Conservation (phyloP, 2,888 invertebrate species). For the Xylocampa areola region DNA sequence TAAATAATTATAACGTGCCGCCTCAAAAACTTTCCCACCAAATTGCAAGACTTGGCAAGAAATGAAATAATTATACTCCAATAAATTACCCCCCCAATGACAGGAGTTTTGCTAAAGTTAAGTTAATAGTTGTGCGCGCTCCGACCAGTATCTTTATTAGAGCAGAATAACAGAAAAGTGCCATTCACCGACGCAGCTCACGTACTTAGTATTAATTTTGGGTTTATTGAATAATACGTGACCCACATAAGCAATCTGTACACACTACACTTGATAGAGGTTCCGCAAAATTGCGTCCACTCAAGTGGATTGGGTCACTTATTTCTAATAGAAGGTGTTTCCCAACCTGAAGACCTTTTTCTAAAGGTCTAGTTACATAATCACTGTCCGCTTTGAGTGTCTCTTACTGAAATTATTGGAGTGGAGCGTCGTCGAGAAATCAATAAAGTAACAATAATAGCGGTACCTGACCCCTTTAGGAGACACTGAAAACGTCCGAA, state of each 20-base stretch:
- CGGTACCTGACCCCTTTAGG: slow-evolving; percentile 40
- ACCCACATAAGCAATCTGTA: slow-evolving; percentile 76
- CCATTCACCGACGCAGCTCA: slow-evolving; percentile 73
- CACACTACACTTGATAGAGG: slow-evolving; percentile 69
- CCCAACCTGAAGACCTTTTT: slow-evolving; percentile 51
- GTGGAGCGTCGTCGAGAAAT: slow-evolving; percentile 26
- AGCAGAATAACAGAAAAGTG: slow-evolving; percentile 74
- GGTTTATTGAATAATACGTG: slow-evolving; percentile 88
- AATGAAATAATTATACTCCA: slow-evolving; percentile 66
- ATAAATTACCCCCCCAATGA: slow-evolving; percentile 58
- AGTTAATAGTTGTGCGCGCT: slow-evolving; percentile 64
- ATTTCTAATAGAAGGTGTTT: slow-evolving; percentile 65
- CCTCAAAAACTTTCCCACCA: slow-evolving; percentile 57
- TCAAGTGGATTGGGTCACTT: slow-evolving; percentile 74
- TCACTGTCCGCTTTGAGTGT: slow-evolving; percentile 49
- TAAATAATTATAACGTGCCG: slow-evolving; percentile 67
- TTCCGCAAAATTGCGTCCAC: slow-evolving; percentile 74
- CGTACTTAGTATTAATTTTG: slow-evolving; percentile 85
- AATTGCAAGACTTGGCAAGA: slow-evolving; percentile 60
- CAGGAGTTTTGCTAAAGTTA: slow-evolving; percentile 59
- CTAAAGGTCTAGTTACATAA: slow-evolving; percentile 51
- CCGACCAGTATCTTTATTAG: slow-evolving; percentile 73
- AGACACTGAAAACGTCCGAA: slow-evolving; percentile 54
- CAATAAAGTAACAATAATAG: slow-evolving; percentile 50
- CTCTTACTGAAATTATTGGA: slow-evolving; percentile 43